Base-by-base conservation (phyloP, 2,888 invertebrate genomes). In the Agrotis segetum region DNA sequence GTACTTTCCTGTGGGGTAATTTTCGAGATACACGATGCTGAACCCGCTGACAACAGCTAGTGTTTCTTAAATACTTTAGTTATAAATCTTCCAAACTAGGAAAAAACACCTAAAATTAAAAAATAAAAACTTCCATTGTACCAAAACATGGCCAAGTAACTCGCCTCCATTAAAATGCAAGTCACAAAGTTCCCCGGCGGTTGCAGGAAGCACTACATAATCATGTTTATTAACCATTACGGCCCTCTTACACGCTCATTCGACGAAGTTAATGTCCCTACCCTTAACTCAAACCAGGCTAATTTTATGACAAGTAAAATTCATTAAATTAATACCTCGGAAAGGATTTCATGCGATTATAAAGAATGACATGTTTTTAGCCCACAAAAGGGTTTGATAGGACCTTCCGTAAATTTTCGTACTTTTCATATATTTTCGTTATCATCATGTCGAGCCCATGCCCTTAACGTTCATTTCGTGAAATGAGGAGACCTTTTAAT, bases 301-400 rank as follows among this genome's bases (percentile, higher is more conserved):
- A 89, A 91, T 90, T 90, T 85, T 88, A 88, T 84, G 89, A 85
- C 86, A 88, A 89, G 88, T 87, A 86, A 89, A 90, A 90, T 90
- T 91, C 84, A 91, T 90, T 90, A 88, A 84, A 82, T 85, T 88
- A 88, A 87, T 86, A 87, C 82, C 77, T 79, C 64, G 78, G 79
- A 82, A 87, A 87, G 88, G 88, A 88, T 90, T 90, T 88, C 85
- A 85, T 78, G 71, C 73, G 79, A 77, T 86, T 83, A 77, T 72
- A 77, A 77, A 73, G 77, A 77, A 84, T 81, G 68, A 62, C 60
- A 75, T 76, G 76, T 74, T 74, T 61, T 80, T 74, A 49, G 55
- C 46, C 66, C 65, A 74, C 80, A 72, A 72, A 61, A 50, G 64
- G 55, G 46, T 47, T 46, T 7, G 49, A 13, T 21, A 40, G 47